Evolutionary conservation across 2,113 vertebrate species (phyloP), one percentile per base, ranked within the genome.

Genomic region (Cnemophilus loriae): DNA sequence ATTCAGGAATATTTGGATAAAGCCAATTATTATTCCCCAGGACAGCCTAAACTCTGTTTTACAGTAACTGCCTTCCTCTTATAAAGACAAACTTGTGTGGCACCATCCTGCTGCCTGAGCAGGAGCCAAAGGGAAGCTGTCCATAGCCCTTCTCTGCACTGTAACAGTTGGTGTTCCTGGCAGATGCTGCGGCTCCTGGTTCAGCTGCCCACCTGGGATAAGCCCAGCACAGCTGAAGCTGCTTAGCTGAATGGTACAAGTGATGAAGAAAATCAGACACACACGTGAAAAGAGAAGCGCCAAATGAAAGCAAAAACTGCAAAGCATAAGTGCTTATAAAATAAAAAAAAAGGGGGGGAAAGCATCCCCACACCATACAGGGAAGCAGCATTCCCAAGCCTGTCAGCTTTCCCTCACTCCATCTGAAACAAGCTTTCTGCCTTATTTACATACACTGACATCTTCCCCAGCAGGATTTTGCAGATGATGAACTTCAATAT

Each of bases 231-330:
- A 70, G 75, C 59, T 49, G 28, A 52, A 79, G 39, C 57, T 91
- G 56, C 68, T 64, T 2, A 33, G 61, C 82, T 81, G 46, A 56
- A 77, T 7, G 35, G 78, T 15, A 30, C 16, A 71, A 88, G 35
- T 17, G 80, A 95, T 78, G 70, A 65, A 89, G 33, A 50, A 85
- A 59, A 86, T 71, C 71, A 69, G 49, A 90, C 41, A 84, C 22
- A 16, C 11, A 41, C n/a, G n/a, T 16, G 75, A 73, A 79, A 71
- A 78, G 13, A 88, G 41, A 94, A 92, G 95, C 88, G 81, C 56
- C 60, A 92, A 81, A 92, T 82, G 64, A 90, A 88, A 91, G 88
- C 82, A 77, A 88, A 59, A 90, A 78, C 42, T 70, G 92, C 83
- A 79, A 96, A 94, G 82, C 56, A 22, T 84, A 81, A 86, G 44